Base-by-base conservation (phyloP, 2,113 vertebrate species). In the Spermophilus dauricus region DNA sequence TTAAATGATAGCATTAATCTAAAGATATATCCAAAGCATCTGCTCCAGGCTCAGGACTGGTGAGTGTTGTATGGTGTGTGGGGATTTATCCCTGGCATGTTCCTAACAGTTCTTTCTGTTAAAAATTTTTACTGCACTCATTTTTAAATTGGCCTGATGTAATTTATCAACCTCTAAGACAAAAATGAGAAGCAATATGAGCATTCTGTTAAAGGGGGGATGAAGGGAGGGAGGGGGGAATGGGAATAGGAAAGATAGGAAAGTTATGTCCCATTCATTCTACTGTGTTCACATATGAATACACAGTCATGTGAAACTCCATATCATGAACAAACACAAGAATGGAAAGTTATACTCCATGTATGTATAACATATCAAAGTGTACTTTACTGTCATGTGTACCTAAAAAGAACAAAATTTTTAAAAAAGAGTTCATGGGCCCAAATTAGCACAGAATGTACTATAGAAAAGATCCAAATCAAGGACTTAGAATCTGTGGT, bases 91-190 rank as follows among this genome's bases (percentile, higher is more conserved):
- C 75, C 56, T 63, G 17, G 9, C 11, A 24, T 16, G 16, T 42
- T 42, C 56, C 12, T 48, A 17, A n/a, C 48, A 12, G 4, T 51
- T 51, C 48, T 67, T 4, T 82, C 32, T 83, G 65, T 86, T 88
- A 65, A 97, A 97, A 89, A 94, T 76, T 89, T 96, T 87, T 51
- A 63, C 58, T 96, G 28, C 95, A 48, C 90, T 96, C 78, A 45
- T 86, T 78, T 97, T 97, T 96, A 86, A 97, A 83, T 94, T 88
- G 84, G 30, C 42, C 69, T 84, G 86, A 22, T 92, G n/a, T 75
- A 95, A 80, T 92, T 91, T 77, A 48, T 82, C 82, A 73, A 96
- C 42, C 37, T 97, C 83, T 56, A 95, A 88, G 83, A 92, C 86
- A 96, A 92, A 96, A 37, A 77, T 80, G 61, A 82, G 77, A 39